Evolutionary conservation across 2,113 vertebrate species (phyloP).

Genomic region (Elephas maximus): DNA sequence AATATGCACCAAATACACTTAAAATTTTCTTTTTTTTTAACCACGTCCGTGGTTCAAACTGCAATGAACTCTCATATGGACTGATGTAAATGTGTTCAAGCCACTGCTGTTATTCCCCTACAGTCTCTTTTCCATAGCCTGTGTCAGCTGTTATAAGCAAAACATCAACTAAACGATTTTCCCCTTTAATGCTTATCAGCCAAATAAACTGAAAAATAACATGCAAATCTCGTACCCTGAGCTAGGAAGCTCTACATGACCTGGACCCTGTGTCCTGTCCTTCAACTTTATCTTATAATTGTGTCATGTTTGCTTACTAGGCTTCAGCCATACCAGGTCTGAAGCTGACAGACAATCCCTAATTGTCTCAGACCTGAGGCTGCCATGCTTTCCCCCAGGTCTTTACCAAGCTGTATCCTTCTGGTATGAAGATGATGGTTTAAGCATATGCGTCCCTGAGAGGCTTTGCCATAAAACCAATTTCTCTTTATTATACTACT

Average conservation of each 20-base stretch:
- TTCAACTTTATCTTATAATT: background rate
- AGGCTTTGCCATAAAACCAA: background rate
- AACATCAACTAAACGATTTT: background rate
- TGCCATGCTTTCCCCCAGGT: background rate
- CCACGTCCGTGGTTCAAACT: too few species aligned
- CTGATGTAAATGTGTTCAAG: too few species aligned
- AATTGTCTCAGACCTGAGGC: background rate
- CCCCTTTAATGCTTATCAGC: background rate
- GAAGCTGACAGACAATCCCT: background rate
- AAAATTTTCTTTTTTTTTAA: too few species aligned
- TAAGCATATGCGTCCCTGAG: background rate
- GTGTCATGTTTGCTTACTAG: background rate
- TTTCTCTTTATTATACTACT: background rate
- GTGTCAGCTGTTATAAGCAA: background rate
- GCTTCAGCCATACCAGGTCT: background rate
- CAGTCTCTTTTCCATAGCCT: too few species aligned
- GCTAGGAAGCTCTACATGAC: background rate
- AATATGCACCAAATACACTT: too few species aligned
- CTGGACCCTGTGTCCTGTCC: too few species aligned
- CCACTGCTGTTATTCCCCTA: too few species aligned
- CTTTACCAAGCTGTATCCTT: background rate
- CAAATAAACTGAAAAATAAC: background rate
- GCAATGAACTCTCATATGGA: too few species aligned
- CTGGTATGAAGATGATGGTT: background rate
- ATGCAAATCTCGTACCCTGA: background rate